Conservation (phyloP, 2,113 vertebrate genomes). For the Sterna hirundo region DNA sequence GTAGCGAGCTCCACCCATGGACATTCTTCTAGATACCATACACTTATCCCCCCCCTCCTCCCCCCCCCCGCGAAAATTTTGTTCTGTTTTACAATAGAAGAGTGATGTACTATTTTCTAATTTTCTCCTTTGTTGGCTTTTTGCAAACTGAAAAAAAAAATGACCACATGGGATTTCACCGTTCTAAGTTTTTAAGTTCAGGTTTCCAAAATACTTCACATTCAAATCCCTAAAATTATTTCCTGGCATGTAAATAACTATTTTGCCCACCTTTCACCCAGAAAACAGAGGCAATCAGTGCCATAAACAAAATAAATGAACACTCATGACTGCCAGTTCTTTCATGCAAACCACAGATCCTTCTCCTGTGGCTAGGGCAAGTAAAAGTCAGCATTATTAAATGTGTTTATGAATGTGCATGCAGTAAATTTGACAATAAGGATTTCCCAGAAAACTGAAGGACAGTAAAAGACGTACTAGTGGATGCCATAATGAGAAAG, state of each 20-base stretch:
- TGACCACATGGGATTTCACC: background rate
- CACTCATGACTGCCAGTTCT: background rate
- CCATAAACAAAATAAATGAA: background rate
- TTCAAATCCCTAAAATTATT: background rate
- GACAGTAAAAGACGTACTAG: background rate
- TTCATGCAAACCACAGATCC: background rate
- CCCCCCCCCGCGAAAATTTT: too few relatives aligned
- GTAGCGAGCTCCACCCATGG: background rate
- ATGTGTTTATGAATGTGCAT: background rate
- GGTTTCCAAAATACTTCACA: background rate
- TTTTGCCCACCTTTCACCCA: background rate
- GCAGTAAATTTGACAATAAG: background rate
- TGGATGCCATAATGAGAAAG: background rate
- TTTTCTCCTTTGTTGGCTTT: background rate
- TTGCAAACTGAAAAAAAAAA: background rate
- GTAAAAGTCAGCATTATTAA: background rate
- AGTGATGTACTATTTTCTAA: background rate
- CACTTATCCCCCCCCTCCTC: background rate
- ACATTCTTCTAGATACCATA: background rate
- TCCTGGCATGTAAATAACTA: background rate
- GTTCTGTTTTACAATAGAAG: background rate
- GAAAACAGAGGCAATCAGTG: background rate
- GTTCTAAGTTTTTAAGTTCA: background rate
- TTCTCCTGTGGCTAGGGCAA: background rate
- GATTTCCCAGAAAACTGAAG: background rate